Percentiles rank a stretch among this genome's conserved stretches.
Evolutionary conservation across 2,797 vertebrate species (phyloP).

Genomic region (Syndactyla subalaris): DNA sequence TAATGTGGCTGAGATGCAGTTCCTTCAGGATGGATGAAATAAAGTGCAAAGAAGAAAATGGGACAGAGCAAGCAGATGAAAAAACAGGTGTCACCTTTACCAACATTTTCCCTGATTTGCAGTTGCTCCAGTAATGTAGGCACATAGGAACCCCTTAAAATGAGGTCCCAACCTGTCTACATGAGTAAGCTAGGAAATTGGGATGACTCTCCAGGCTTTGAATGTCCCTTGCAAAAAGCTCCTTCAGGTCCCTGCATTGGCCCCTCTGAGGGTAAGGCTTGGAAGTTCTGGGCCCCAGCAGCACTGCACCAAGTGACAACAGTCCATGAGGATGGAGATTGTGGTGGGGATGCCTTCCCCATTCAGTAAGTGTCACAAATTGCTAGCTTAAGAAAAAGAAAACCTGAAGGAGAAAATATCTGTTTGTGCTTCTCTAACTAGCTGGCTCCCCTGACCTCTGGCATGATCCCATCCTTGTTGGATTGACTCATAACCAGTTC

Average conservation of each 20-base stretch:
- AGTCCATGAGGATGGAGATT: background rate
- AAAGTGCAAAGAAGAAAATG: background rate
- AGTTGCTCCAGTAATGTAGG: background rate
- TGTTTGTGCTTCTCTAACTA: background rate
- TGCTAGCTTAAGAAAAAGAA: background rate
- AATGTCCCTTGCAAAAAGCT: background rate
- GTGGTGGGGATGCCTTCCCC: rapidly evolving
- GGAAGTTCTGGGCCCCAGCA: background rate
- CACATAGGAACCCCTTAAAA: background rate
- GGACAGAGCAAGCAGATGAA: background rate
- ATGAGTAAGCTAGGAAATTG: background rate
- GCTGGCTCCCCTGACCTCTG: background rate
- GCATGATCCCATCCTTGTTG: background rate
- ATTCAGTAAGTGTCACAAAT: background rate
- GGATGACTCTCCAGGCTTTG: background rate
- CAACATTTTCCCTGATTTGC: background rate
- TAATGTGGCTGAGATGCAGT: background rate
- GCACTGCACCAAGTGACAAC: rapidly evolving
- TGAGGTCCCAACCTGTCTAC: background rate
- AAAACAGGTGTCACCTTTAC: background rate
- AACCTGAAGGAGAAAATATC: background rate
- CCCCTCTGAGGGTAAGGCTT: background rate
- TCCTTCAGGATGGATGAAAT: background rate
- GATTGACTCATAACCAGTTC: conserved; percentile 46
- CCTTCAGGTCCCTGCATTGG: background rate